Evolutionary conservation across 2,113 vertebrate genomes (phyloP).

Genomic region (Protomyctophum bolini): DNA sequence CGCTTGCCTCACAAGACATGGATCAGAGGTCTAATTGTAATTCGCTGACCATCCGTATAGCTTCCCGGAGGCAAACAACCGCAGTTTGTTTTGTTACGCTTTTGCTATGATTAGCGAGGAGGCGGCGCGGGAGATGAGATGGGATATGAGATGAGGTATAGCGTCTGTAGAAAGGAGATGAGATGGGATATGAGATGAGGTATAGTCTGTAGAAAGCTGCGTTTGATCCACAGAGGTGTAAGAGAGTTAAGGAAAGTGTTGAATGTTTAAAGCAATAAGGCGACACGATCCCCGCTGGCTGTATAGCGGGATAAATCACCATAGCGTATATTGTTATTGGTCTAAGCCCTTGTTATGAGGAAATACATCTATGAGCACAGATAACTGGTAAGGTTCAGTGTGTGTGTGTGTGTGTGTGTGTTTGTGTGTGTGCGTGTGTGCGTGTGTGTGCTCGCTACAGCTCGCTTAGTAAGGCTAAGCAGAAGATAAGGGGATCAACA

Average conservation of each 20-base stretch:
- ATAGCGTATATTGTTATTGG: constrained; percentile 81
- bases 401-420: background rate
- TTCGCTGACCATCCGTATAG: constrained; percentile 3
- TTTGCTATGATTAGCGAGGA: constrained; percentile 23
- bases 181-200: constrained; percentile 23
- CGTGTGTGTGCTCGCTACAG: constrained; percentile 24
- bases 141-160: constrained; percentile 22
- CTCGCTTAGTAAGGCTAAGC: constrained; percentile 70
- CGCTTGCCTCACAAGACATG: background rate
- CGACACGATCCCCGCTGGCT: constrained; percentile 74
- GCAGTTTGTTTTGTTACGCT: constrained; percentile 47
- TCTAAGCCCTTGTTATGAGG: constrained; percentile 83
- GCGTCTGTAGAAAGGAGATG: constrained; percentile 36
- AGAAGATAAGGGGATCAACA: constrained; percentile 76
- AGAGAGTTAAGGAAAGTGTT: constrained; percentile 79
- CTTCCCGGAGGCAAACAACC: constrained; percentile 1
- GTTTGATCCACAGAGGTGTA: constrained; percentile 66
- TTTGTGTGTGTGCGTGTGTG: constrained; percentile 12
- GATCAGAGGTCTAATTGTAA: background rate
- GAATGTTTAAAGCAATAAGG: constrained; percentile 75
- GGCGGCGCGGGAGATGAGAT: constrained; percentile 41
- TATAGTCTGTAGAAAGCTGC: constrained; percentile 38
- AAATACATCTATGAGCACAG: constrained; percentile 75
- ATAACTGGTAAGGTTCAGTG: constrained; percentile 69
- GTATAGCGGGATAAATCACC: constrained; percentile 79